Evolutionary conservation across 2,113 vertebrate species (phyloP).

Genomic region (Poeciliopsis occidentalis): DNA sequence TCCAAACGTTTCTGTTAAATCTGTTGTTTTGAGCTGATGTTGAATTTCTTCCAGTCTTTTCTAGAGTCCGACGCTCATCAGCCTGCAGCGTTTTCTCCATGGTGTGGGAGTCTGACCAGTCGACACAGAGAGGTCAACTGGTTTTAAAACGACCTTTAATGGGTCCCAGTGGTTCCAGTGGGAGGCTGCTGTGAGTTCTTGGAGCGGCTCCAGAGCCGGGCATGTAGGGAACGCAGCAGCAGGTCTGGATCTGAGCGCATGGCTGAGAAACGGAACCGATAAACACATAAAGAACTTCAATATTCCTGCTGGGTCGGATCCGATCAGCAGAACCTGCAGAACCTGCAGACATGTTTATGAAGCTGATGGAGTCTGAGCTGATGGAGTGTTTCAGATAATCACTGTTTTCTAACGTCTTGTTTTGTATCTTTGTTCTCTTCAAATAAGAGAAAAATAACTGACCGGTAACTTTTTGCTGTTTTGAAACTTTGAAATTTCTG

Average conservation of each 20-base stretch:
- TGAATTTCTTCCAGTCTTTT: neutral
- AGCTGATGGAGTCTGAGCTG: constrained; percentile 36
- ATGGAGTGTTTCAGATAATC: constrained; percentile 1
- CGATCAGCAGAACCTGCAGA: constrained; percentile 7
- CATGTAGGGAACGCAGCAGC: constrained; percentile 2
- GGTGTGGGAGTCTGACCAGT: neutral
- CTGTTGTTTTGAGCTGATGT: too few relatives aligned
- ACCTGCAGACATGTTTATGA: constrained; percentile 11
- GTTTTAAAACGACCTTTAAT: constrained; percentile 8
- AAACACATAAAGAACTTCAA: constrained; percentile 42
- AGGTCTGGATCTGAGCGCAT: constrained; percentile 32
- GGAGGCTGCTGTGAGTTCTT: constrained; percentile 12
- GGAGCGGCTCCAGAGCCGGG: constrained; percentile 15
- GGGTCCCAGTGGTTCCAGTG: neutral
- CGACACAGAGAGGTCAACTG: neutral
- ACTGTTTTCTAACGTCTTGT: neutral
- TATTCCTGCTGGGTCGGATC: constrained; percentile 16
- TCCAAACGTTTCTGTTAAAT: too few relatives aligned
- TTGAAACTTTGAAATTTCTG: too few relatives aligned
- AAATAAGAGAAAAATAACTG: too few relatives aligned
- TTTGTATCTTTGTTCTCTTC: neutral
- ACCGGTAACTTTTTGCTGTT: too few relatives aligned
- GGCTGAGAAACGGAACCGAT: constrained; percentile 49
- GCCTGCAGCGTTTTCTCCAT: neutral
- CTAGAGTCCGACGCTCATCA: neutral